These are phyloP conservation scores for Calephelis perditalis DNA, from an alignment of 2,888 invertebrate species.

Conservation along the genomic window DNA sequence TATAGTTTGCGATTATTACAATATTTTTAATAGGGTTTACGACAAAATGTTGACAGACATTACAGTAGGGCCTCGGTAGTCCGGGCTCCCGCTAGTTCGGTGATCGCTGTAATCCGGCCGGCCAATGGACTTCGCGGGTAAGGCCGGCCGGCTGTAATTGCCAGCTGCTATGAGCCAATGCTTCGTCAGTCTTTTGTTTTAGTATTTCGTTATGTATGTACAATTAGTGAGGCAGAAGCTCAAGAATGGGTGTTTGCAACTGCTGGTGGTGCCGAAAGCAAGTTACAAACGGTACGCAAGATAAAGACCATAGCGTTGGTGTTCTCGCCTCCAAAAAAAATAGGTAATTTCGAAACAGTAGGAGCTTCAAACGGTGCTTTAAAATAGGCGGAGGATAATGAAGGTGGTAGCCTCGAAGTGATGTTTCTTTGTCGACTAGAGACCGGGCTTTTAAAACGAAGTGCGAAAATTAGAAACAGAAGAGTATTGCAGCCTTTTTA, in stretches of 20 bases:
- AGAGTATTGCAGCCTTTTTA: conserved; percentile 25
- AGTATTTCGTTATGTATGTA: not conserved
- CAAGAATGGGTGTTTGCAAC: conserved; percentile 23
- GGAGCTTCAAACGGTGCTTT: not conserved
- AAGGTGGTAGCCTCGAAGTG: conserved; percentile 24
- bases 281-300: conserved; percentile 29
- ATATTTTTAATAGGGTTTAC: too few relatives aligned
- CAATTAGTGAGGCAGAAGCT: conserved; percentile 22
- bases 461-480: conserved; percentile 24
- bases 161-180: not conserved
- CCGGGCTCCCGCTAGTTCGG: not conserved
- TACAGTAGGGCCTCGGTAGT: too few relatives aligned
- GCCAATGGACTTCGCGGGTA: not conserved
- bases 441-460: conserved; percentile 23
- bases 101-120: not conserved
- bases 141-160: not conserved
- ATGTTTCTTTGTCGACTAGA: conserved; percentile 21
- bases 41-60: too few relatives aligned
- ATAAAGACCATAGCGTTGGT: conserved; percentile 24
- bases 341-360: not conserved
- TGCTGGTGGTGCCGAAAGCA: conserved; percentile 29
- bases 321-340: conserved; percentile 3
- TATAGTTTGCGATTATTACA: too few relatives aligned
- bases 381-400: not conserved
- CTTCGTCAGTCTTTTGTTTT: not conserved